These are phyloP conservation scores for Microctenopoma steveboyesi DNA, from an alignment of 2,797 vertebrate genomes.

Conservation along the genomic window DNA sequence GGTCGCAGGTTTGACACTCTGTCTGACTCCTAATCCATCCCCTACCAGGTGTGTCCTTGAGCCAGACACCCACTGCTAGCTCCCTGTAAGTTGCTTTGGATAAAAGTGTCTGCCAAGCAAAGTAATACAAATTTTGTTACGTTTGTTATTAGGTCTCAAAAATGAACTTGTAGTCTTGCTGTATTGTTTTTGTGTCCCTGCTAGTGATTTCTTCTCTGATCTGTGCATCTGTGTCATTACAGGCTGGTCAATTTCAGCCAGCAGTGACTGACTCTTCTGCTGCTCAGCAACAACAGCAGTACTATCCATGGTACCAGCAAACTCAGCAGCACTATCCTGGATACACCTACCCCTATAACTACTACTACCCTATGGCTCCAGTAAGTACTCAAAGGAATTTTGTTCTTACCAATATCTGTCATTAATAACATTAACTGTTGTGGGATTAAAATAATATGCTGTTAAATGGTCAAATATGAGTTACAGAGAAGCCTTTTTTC, in stretches of 20 bases:
- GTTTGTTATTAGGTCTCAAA: no score
- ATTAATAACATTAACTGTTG: not conserved
- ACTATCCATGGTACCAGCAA: constrained; percentile 87
- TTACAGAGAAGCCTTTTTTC: not conserved
- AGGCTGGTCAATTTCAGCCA: constrained; percentile 83
- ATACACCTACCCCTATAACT: constrained; percentile 89
- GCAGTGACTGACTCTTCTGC: constrained; percentile 80
- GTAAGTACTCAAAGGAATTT: constrained; percentile 61
- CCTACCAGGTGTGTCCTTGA: no score
- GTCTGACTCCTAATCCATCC: no score
- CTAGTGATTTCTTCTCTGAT: not conserved
- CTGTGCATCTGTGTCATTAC: constrained; percentile 35
- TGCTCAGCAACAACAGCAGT: constrained; percentile 82
- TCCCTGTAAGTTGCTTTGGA: no score
- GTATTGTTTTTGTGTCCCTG: no score
- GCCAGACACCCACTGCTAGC: no score
- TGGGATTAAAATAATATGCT: not conserved
- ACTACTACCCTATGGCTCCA: constrained; percentile 84
- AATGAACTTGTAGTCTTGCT: no score
- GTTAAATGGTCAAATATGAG: not conserved
- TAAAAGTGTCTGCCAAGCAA: no score
- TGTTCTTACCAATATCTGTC: not conserved
- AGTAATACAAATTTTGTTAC: no score
- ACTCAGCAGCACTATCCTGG: constrained; percentile 86
- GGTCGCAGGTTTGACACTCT: no score